Conservation (phyloP, 2,797 vertebrate species). For the Hybognathus amarus region DNA sequence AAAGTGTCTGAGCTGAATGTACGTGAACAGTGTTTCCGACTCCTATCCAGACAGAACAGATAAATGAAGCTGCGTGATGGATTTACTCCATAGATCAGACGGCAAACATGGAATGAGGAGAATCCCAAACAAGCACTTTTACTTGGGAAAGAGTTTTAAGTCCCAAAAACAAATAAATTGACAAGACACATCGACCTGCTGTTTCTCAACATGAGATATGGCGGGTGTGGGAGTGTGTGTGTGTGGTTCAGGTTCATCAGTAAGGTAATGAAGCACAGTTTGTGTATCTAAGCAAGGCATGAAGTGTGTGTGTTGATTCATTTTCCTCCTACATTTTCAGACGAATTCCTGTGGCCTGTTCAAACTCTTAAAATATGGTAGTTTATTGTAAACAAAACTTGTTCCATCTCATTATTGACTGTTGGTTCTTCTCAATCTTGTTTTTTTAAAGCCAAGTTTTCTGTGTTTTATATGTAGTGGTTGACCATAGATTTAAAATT, state of each 20-base stretch:
- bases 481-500: slow-evolving; percentile 68
- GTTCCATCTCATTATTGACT: neutral
- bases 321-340: slow-evolving; percentile 36
- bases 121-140: slow-evolving; percentile 38
- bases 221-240: slow-evolving; percentile 54
- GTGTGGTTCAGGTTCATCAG: slow-evolving; percentile 46
- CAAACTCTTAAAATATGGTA: neutral
- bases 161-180: slow-evolving; percentile 59
- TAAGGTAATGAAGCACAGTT: slow-evolving; percentile 74
- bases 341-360: neutral
- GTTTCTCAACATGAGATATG: slow-evolving; percentile 48
- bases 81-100: slow-evolving; percentile 35
- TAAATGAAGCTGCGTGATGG: slow-evolving; percentile 10
- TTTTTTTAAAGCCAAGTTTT: neutral
- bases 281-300: slow-evolving; percentile 65
- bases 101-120: slow-evolving; percentile 30
- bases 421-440: neutral
- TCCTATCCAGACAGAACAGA: neutral
- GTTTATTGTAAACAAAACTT: neutral
- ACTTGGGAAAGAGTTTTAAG: slow-evolving; percentile 42
- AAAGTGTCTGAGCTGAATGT: neutral
- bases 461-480: neutral
- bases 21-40: neutral
- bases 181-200: slow-evolving; percentile 50
- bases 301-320: slow-evolving; percentile 34